Percentiles rank a stretch among this genome's conserved stretches.
Evolutionary conservation across 2,888 invertebrate genomes (phyloP).

Genomic region (Reticulitermes lucifugus): DNA sequence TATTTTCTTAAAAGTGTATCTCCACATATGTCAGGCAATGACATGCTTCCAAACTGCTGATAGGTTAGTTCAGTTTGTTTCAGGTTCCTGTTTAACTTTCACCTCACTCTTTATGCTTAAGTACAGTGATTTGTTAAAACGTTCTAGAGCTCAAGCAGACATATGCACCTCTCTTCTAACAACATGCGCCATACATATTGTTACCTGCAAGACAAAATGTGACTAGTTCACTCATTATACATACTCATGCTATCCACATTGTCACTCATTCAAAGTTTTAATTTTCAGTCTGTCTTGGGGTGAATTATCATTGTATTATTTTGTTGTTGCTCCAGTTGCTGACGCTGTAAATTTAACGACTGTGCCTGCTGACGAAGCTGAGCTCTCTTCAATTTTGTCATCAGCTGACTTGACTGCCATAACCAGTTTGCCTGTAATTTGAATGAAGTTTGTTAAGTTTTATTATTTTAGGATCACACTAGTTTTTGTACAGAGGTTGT

Average conservation of each 20-base stretch:
- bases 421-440: conserved; percentile 85
- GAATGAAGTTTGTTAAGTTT: too few relatives aligned
- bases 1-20: background rate
- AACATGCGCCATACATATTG: background rate
- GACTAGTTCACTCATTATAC: conserved; percentile 41
- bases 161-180: background rate
- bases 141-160: conserved; percentile 1
- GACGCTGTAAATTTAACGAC: conserved; percentile 22
- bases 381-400: conserved; percentile 86
- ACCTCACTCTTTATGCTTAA: background rate
- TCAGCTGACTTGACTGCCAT: conserved; percentile 88
- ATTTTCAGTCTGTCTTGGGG: conserved; percentile 37
- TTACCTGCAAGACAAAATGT: conserved; percentile 24
- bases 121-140: conserved; percentile 13
- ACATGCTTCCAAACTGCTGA: background rate
- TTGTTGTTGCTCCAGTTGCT: conserved; percentile 7
- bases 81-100: background rate
- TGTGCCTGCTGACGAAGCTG: conserved; percentile 75
- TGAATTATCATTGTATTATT: background rate
- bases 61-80: conserved; percentile 11
- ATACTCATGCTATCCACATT: background rate
- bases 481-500: too few relatives aligned
- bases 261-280: conserved; percentile 1
- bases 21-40: conserved; percentile 16
- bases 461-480: too few relatives aligned